Conservation (phyloP, 2,888 invertebrate genomes). For the Vannuccia rotundouncinata region DNA sequence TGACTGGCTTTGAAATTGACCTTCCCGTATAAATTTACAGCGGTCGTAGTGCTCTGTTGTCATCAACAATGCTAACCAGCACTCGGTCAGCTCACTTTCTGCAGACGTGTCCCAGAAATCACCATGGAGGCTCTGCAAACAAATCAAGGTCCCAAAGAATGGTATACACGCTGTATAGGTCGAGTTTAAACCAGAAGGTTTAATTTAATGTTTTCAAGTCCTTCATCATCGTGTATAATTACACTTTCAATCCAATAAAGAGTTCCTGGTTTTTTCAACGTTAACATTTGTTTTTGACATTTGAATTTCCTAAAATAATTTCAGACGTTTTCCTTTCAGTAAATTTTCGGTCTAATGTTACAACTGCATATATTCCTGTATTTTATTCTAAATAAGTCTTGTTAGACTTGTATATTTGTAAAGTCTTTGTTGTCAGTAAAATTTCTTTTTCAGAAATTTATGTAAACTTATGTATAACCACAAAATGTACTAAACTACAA, state of each 20-base stretch:
- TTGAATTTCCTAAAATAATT: no score
- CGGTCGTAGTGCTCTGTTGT: background rate
- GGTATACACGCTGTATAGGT: background rate
- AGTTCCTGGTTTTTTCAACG: background rate
- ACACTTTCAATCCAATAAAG: background rate
- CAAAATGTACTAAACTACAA: no score
- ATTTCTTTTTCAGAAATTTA: background rate
- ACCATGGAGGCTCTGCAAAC: background rate
- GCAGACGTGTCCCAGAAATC: background rate
- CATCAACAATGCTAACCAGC: background rate
- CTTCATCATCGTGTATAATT: background rate
- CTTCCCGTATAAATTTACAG: background rate
- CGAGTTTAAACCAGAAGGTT: background rate
- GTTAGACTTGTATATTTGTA: background rate
- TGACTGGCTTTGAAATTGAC: background rate
- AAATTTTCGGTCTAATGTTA: background rate
- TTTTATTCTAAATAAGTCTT: background rate
- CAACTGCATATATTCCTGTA: background rate
- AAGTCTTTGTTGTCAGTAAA: background rate
- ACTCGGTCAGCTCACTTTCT: no score
- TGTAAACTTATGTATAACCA: no score
- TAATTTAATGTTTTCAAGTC: background rate
- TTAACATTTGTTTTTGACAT: no score
- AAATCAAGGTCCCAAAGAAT: background rate
- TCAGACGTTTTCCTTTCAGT: background rate